phyloP scores from a whole-genome alignment of 2,888 invertebrate genomes.

The Lapara coniferarum region DNA sequence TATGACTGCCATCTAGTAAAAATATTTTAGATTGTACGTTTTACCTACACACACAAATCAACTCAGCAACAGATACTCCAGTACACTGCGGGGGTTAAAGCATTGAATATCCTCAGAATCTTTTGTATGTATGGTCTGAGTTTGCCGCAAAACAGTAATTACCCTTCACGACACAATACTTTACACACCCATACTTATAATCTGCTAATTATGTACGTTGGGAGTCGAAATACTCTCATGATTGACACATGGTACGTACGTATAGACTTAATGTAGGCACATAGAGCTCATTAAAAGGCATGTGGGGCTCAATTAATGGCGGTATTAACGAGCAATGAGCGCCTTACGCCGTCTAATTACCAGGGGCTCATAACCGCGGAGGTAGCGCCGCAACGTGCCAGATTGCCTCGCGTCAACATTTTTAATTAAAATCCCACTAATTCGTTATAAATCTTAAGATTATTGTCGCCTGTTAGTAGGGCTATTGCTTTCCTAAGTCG shows the following conservation, averaged over 20 bases:
- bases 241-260: conserved; percentile 11
- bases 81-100: too few relatives aligned
- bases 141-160: background rate
- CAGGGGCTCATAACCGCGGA: background rate
- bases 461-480: conserved; percentile 14
- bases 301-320: conserved; percentile 39
- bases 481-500: conserved; percentile 1
- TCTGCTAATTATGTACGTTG: conserved; percentile 16
- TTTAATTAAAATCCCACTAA: conserved; percentile 21
- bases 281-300: conserved; percentile 34
- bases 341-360: conserved; percentile 42
- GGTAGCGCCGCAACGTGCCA: background rate
- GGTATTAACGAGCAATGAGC: conserved; percentile 48
- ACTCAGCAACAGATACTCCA: too few relatives aligned
- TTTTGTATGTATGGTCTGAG: too few relatives aligned
- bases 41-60: too few relatives aligned
- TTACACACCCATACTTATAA: background rate
- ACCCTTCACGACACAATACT: background rate
- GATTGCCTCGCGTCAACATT: conserved; percentile 13
- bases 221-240: background rate
- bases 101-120: too few relatives aligned
- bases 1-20: too few relatives aligned
- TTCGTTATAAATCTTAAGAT: conserved; percentile 21
- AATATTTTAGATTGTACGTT: too few relatives aligned
- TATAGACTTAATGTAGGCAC: conserved; percentile 1